Evolutionary conservation across 2,888 invertebrate genomes (phyloP), one percentile per base, ranked within the genome.

Genomic region (Thysanoteuthis rhombus): DNA sequence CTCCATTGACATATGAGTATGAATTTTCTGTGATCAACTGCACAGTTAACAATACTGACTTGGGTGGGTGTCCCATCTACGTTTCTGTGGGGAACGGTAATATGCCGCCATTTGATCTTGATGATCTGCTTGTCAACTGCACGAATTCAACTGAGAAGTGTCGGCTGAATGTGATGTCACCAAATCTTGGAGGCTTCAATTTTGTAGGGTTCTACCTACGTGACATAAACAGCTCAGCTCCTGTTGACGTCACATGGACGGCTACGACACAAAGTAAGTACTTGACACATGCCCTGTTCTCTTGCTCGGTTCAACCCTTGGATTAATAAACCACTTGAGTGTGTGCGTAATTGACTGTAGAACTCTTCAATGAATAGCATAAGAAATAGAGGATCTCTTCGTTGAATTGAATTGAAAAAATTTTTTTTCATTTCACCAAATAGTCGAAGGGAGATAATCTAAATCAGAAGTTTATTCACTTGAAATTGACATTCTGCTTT

Each of bases 31-130:
- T 95, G 16, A 58, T 91, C 45, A 94, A 94, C 92, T 96, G 95
- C 93, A 47, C 92, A 45, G 45, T 93, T 22, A 93, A 92, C 89
- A 94, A 93, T 91, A 93, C 93, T 39, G 93, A 93, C 92, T 75
- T 93, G 52, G 89, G 45, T 58, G 19, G 39, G 3, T 96, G 96
- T 94, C 95, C 95, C 16, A 93, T 95, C 10, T 93, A 90, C 16
- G 92, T 95, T 58, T 93, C 91, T 25, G 52, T 94, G 2, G 94
- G 94, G 5, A 93, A 94, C 16, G 94, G 94, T 91, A 94, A 93
- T n/a, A 92, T 95, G 40, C 94, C 94, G 5, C 92, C 92, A 28
- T 45, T 38, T 93, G 94, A 92, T 32, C 52, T 93, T 89, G 58
- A 36, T n/a, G 93, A 93, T 45, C 91, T 93, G 25, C 58, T 90